Base-by-base conservation (phyloP, 1,140 invertebrate genomes). In the Acromyrmex charruanus region DNA sequence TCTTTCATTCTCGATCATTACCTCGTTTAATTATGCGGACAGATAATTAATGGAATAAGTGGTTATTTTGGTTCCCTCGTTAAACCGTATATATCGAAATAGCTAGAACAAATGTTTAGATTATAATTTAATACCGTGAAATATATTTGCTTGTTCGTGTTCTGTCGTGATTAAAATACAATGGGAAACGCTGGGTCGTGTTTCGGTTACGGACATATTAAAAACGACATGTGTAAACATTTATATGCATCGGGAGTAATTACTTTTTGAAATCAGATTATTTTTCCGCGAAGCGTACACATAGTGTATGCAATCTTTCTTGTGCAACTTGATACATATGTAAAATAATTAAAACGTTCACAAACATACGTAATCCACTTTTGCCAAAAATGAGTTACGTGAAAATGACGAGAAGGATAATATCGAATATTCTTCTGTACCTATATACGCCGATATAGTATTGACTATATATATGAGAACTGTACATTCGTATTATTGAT, bases 251-350 rank as follows among this genome's bases (percentile, higher is more conserved):
- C 49, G 79, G 55, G 71, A 81, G 51, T 72, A 81, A 81, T 81
- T 81, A 81, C 79, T 81, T 81, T 81, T 72, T 59, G 51, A 72
- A 81, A 81, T 81, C 79, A 44, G n/a, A 71, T 81, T 81, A 81
- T 58, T 72, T 71, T 58, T 69, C 35, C 18, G 31, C 69, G 35
- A 59, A 14, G 16, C 35, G 16, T n/a, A 31, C 31, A 31, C 31
- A 31, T 4, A 25, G 61, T 7, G 39, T 25, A n/a, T 49, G 53
- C 31, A 53, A 65, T 63, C n/a, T 65, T 74, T 51, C 58, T 49
- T 65, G 25, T 12, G 16, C 81, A 44, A 51, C 25, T 85, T 85
- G 14, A 14, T 35, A 14, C 14, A 28, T 65, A 44, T 28, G 3
- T 39, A 51, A 66, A 51, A 66, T 85, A 65, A 85, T 44, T 65